These are phyloP conservation scores for Muntiacus reevesi DNA, from an alignment of 2,113 vertebrate species.

Conservation along the genomic window DNA sequence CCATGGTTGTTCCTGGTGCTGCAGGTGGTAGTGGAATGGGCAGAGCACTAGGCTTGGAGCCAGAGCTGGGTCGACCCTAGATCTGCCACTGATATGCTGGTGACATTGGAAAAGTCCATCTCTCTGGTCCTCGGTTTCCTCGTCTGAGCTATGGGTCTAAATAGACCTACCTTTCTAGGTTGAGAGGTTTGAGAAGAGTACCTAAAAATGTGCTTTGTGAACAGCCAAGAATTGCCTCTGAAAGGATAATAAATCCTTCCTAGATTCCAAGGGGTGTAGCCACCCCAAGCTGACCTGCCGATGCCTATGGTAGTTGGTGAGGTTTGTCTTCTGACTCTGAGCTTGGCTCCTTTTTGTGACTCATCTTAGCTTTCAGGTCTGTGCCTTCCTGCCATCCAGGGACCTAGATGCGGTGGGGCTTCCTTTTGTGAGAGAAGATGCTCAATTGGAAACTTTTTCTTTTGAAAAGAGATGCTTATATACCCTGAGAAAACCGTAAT, in stretches of 20 bases:
- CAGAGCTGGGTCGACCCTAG: background rate
- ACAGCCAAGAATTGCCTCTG: background rate
- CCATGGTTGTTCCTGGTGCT: too few species aligned
- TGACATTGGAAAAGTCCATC: rapidly evolving
- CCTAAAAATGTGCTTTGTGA: background rate
- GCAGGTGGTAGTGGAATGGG: background rate
- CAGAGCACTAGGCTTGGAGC: background rate
- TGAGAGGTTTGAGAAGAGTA: background rate
- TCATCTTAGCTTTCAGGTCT: background rate
- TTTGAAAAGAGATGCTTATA: background rate
- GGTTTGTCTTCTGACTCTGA: background rate
- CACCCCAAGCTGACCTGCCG: background rate
- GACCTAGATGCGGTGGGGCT: background rate
- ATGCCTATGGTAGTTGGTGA: background rate
- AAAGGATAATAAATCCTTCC: background rate
- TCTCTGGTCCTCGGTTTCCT: background rate
- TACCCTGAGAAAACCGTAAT: background rate
- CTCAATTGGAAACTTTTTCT: background rate
- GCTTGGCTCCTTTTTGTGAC: rapidly evolving
- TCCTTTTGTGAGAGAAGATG: background rate
- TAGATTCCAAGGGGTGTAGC: background rate
- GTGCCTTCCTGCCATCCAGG: background rate
- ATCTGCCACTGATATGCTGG: background rate
- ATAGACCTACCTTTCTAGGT: background rate
- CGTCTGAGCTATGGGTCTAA: background rate